Evolutionary conservation across 2,888 invertebrate genomes (phyloP), one percentile per base, ranked within the genome.

Genomic region (Lepidochitona cinerea): DNA sequence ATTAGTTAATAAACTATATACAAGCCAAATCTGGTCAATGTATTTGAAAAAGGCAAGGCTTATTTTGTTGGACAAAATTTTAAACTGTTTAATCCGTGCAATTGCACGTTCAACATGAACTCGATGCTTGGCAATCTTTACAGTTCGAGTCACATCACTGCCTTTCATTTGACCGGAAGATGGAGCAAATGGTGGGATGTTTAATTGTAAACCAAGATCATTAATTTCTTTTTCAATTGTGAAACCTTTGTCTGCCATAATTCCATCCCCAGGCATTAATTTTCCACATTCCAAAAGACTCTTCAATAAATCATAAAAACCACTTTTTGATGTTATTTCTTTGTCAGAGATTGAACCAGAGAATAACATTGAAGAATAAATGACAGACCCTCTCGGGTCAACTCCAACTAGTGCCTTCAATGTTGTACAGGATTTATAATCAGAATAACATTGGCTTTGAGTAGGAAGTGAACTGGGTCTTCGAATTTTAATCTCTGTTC

Each of bases 401-500:
- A 68, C 65, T 37, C 75, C 73, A 53, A 75, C 49, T n/a, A 77
- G 65, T 33, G 65, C 67, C 33, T 77, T 75, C 32, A 75, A 29
- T 9, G 75, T 77, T 32, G 64, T 14, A 2, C 3, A 29, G 26
- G 64, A 6, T 29, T 59, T 59, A n/a, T n/a, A n/a, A n/a, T 75
- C 71, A 37, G 69, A 69, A 65, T 73, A 73, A 33, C 74, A 70
- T 37, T 78, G 74, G 14, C 49, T 18, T 6, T 23, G n/a, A 12
- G 49, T 49, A 4, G n/a, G 18, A 2, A 76, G 37, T 32, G 74
- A 49, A 67, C 41, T 37, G 33, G 75, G 78, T 29, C 35, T 53
- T 37, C 75, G 68, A 14, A 53, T 75, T 68, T 74, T 75, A 3
- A 76, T 23, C 69, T 75, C 75, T 52, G 75, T 78, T 14, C 70